These are phyloP conservation scores for Nylanderia fulva DNA, from an alignment of 1,140 invertebrate species.

Conservation along the genomic window DNA sequence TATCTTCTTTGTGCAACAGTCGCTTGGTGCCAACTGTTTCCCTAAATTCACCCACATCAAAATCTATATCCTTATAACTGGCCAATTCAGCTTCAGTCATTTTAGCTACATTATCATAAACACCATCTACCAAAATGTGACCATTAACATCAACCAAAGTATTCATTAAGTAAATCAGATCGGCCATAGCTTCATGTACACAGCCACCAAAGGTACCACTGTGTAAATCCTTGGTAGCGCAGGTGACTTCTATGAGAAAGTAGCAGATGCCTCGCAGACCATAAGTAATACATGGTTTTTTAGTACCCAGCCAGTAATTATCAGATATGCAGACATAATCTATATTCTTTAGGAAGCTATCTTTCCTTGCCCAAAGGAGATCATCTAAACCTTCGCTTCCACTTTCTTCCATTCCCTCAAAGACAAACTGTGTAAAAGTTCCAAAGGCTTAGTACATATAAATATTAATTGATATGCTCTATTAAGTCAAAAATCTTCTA, in stretches of 20 bases:
- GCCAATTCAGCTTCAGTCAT: conserved; percentile 91
- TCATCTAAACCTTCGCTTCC: conserved; percentile 98
- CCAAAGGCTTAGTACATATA: neutral
- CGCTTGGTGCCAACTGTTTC: conserved; percentile 90
- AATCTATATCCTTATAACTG: conserved; percentile 95
- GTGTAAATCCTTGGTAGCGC: conserved; percentile 96
- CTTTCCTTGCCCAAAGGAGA: conserved; percentile 91
- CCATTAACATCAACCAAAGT: conserved; percentile 94
- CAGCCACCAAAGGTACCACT: conserved; percentile 98
- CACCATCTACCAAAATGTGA: conserved; percentile 92
- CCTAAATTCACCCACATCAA: conserved; percentile 92
- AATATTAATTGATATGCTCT: neutral
- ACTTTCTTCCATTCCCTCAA: conserved; percentile 99
- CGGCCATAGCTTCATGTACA: conserved; percentile 95
- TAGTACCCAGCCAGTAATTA: conserved; percentile 99
- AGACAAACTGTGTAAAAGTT: conserved; percentile 90
- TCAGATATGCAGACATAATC: conserved; percentile 99
- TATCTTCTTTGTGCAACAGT: conserved; percentile 92
- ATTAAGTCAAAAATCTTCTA: conserved; percentile 30
- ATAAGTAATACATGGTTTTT: conserved; percentile 98
- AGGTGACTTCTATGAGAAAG: conserved; percentile 95
- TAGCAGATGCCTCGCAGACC: conserved; percentile 97
- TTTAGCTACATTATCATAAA: conserved; percentile 92
- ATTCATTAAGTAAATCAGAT: conserved; percentile 94
- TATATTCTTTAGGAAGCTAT: conserved; percentile 92